Percentiles rank a stretch among this genome's conserved stretches.
These are phyloP conservation scores for Oxyscelio sp. DNA, from an alignment of 2,888 invertebrate species.

Conservation along the genomic window DNA sequence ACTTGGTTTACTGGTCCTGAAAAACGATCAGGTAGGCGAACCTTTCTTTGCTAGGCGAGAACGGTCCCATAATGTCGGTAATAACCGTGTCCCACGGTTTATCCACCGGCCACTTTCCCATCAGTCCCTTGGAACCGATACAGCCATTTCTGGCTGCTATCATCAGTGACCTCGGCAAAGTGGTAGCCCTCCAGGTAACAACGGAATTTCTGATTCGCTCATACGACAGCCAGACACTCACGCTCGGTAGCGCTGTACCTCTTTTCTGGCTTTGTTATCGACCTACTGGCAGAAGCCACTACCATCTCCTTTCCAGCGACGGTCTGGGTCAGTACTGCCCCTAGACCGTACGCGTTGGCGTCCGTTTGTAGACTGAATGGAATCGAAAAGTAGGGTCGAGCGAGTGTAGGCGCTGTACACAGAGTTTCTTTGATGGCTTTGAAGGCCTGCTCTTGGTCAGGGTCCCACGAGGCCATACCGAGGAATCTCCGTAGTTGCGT, in stretches of 20 bases:
- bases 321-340: slow-evolving; percentile 74
- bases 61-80: too few species aligned
- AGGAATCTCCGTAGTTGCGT: slow-evolving; percentile 59
- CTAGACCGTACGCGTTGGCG: slow-evolving; percentile 45
- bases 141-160: slow-evolving; percentile 74
- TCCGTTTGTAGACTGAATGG: slow-evolving; percentile 18
- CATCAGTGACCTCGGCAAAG: slow-evolving; percentile 74
- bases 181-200: slow-evolving; percentile 74
- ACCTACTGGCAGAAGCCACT: slow-evolving; percentile 76
- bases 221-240: slow-evolving; percentile 77
- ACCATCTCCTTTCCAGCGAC: slow-evolving; percentile 63
- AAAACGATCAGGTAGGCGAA: too few species aligned
- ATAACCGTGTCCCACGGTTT: too few species aligned
- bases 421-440: neutral
- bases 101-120: neutral
- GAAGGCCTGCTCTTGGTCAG: slow-evolving; percentile 4
- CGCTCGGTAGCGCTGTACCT: slow-evolving; percentile 75
- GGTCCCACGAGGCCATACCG: neutral
- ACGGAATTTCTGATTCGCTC: slow-evolving; percentile 71
- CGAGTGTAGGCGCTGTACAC: neutral
- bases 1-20: too few species aligned
- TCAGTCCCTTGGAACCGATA: neutral
- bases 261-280: slow-evolving; percentile 65
- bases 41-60: too few species aligned
- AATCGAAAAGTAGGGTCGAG: slow-evolving; percentile 2